phyloP scores from a whole-genome alignment of 2,113 vertebrate genomes.

The Alethe castanea region DNA sequence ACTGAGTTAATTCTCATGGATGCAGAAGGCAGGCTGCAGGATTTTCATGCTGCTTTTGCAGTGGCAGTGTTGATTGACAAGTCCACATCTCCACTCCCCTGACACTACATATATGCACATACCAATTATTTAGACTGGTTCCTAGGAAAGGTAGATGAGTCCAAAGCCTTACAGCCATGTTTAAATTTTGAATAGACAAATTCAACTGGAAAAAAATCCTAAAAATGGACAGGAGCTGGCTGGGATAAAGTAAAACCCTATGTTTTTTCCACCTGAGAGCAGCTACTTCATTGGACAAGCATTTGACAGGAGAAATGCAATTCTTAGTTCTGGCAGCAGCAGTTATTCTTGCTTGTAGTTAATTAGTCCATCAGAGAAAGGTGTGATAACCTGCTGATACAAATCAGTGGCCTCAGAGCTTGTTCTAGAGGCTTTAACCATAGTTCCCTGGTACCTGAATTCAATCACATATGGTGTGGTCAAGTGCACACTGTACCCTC shows the following conservation, averaged over 20 bases:
- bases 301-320: neutral
- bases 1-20: neutral
- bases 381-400: neutral
- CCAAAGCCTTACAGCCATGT: neutral
- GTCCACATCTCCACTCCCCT: rapidly evolving
- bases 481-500: neutral
- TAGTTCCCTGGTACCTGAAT: neutral
- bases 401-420: neutral
- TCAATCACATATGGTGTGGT: neutral
- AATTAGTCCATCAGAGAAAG: neutral
- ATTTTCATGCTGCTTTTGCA: neutral
- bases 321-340: neutral
- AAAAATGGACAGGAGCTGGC: neutral
- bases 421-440: neutral
- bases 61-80: neutral
- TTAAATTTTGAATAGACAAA: neutral
- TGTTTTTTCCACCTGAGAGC: neutral
- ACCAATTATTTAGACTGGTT: neutral
- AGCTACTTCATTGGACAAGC: neutral
- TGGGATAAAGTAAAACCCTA: neutral
- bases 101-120: neutral
- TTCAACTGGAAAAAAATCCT: neutral
- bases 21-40: neutral
- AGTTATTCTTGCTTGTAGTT: neutral
- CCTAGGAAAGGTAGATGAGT: neutral